These are phyloP conservation scores for Tenthredo distinguenda DNA, from an alignment of 2,888 invertebrate genomes.

Conservation along the genomic window DNA sequence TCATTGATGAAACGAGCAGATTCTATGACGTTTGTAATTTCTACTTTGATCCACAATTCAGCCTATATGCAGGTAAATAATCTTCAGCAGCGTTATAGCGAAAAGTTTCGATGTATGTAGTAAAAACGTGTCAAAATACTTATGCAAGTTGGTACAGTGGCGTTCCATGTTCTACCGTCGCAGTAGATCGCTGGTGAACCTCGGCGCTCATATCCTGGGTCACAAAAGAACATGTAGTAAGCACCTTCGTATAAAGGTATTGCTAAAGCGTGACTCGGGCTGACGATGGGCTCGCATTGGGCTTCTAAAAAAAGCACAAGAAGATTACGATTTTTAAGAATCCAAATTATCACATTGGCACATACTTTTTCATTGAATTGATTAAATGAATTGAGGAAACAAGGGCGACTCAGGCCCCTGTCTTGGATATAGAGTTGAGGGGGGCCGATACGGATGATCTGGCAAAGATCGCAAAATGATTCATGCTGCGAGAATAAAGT, in stretches of 20 bases:
- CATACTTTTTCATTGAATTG: background rate
- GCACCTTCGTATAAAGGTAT: conserved; percentile 80
- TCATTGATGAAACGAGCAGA: background rate
- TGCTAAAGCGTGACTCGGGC: conserved; percentile 81
- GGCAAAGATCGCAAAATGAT: too few relatives aligned
- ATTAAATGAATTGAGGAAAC: background rate
- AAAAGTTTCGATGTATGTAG: conserved; percentile 18
- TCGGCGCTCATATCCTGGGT: conserved; percentile 81
- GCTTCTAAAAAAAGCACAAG: background rate
- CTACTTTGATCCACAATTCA: background rate
- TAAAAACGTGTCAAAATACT: conserved; percentile 75
- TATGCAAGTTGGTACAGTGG: conserved; percentile 83
- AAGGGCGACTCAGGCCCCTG: background rate
- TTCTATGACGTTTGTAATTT: background rate
- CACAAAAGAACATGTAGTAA: conserved; percentile 84
- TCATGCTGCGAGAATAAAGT: too few relatives aligned
- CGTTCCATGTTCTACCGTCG: conserved; percentile 86
- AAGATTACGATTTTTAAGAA: background rate
- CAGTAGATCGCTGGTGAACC: conserved; percentile 86
- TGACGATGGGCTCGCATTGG: background rate
- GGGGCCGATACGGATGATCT: too few relatives aligned
- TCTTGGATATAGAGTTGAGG: background rate
- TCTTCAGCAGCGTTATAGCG: background rate
- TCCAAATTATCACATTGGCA: background rate
- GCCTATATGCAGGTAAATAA: background rate